Percentiles rank a stretch among this genome's conserved stretches.
Conservation (phyloP, 2,888 invertebrate genomes). For the Calameuta pallipes region DNA sequence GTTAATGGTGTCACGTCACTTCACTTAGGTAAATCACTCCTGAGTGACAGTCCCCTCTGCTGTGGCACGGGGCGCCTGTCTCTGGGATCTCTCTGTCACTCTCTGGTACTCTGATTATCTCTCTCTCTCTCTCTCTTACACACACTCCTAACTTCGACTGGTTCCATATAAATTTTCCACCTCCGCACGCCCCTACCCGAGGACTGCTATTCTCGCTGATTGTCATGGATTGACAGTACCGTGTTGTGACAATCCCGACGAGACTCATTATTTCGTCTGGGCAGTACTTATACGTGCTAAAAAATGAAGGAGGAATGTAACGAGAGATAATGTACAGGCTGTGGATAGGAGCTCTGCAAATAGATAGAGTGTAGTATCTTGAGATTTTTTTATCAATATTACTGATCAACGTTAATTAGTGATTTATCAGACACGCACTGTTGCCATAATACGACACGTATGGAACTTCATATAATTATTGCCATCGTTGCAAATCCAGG, state of each 20-base stretch:
- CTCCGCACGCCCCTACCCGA: neutral
- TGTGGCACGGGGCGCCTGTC: conserved; percentile 10
- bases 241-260: neutral
- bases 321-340: neutral
- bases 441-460: neutral
- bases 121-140: neutral
- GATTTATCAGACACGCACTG: neutral
- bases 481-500: neutral
- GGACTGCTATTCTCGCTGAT: conserved; percentile 16
- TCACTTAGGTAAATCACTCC: conserved; percentile 25
- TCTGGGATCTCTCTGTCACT: neutral
- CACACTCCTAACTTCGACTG: conserved; percentile 8
- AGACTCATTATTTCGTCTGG: neutral
- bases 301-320: neutral
- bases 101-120: conserved; percentile 2
- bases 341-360: neutral
- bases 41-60: conserved; percentile 11
- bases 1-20: conserved; percentile 27
- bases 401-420: neutral
- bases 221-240: conserved; percentile 19
- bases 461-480: neutral
- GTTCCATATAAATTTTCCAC: neutral
- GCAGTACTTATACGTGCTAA: neutral
- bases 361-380: neutral
- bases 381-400: neutral